Conservation (phyloP, 2,113 vertebrate species). For the Peromyscus californicus region DNA sequence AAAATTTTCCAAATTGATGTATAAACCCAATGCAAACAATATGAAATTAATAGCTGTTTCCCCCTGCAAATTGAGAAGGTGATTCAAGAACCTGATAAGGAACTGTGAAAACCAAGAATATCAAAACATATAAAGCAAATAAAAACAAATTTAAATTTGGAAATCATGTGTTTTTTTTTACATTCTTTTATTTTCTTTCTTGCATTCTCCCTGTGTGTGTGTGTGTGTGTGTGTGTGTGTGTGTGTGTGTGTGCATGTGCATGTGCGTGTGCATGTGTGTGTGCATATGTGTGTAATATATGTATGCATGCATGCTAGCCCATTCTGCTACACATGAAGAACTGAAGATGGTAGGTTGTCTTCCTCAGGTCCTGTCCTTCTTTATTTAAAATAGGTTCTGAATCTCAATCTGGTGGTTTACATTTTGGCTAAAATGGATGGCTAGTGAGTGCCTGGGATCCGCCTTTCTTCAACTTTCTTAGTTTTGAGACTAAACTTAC, state of each 20-base stretch:
- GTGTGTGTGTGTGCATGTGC: too few species aligned
- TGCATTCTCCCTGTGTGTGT: neutral
- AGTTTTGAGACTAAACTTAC: neutral
- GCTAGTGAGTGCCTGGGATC: neutral
- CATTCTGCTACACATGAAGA: neutral
- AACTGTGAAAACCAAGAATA: neutral
- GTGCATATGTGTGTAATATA: neutral
- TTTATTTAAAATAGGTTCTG: neutral
- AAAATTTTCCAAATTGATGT: neutral
- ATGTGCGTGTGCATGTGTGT: neutral
- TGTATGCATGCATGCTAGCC: neutral
- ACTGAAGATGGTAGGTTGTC: neutral
- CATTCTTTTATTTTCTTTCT: neutral
- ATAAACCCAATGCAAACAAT: neutral
- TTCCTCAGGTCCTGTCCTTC: neutral
- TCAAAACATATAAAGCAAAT: neutral
- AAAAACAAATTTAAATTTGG: neutral
- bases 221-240: too few species aligned
- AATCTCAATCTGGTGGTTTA: neutral
- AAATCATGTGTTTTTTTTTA: neutral
- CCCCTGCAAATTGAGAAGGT: neutral
- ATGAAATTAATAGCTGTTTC: neutral
- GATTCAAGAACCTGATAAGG: neutral
- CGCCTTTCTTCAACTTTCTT: neutral
- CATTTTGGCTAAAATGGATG: neutral